A percentile compares a stretch with the other conserved stretches of the same genome.
phyloP scores from a whole-genome alignment of 2,888 invertebrate genomes.

The Lagria hirta region DNA sequence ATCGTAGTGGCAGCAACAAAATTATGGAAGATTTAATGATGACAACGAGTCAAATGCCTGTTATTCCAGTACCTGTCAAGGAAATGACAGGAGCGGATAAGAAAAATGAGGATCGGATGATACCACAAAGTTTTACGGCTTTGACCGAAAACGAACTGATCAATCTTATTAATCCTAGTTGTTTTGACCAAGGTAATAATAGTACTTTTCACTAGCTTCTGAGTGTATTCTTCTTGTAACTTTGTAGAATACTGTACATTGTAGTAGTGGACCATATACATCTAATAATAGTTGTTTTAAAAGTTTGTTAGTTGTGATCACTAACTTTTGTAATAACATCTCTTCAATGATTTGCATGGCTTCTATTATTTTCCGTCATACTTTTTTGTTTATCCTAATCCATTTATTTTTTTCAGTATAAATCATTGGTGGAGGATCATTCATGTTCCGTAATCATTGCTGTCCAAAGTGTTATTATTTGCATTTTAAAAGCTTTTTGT shows the following conservation, averaged over 20 bases:
- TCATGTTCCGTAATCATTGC: slow-evolving; percentile 45
- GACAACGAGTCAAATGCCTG: slow-evolving; percentile 30
- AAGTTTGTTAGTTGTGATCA: slow-evolving; percentile 12
- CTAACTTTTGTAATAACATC: slow-evolving; percentile 25
- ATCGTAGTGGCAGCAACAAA: slow-evolving; percentile 30
- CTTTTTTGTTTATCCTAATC: slow-evolving; percentile 31
- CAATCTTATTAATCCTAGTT: slow-evolving; percentile 86
- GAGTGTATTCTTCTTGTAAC: slow-evolving; percentile 24
- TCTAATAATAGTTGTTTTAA: slow-evolving; percentile 13
- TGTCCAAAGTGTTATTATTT: slow-evolving; percentile 35
- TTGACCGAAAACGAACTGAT: slow-evolving; percentile 88
- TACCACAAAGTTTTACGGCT: slow-evolving; percentile 73
- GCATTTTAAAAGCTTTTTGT: slow-evolving; percentile 26
- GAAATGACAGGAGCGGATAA: slow-evolving; percentile 45
- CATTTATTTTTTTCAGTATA: slow-evolving; percentile 51
- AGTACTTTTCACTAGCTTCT: slow-evolving; percentile 24
- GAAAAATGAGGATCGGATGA: slow-evolving; percentile 58
- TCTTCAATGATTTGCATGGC: slow-evolving; percentile 26
- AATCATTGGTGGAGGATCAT: slow-evolving; percentile 50
- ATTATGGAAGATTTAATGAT: slow-evolving; percentile 41
- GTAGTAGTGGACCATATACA: slow-evolving; percentile 18
- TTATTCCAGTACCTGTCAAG: slow-evolving; percentile 42
- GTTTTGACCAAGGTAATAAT: slow-evolving; percentile 76
- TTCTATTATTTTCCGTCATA: slow-evolving; percentile 20
- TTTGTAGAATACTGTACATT: slow-evolving; percentile 14